Conservation (phyloP, 2,113 vertebrate species). For the Semicossyphus pulcher region DNA sequence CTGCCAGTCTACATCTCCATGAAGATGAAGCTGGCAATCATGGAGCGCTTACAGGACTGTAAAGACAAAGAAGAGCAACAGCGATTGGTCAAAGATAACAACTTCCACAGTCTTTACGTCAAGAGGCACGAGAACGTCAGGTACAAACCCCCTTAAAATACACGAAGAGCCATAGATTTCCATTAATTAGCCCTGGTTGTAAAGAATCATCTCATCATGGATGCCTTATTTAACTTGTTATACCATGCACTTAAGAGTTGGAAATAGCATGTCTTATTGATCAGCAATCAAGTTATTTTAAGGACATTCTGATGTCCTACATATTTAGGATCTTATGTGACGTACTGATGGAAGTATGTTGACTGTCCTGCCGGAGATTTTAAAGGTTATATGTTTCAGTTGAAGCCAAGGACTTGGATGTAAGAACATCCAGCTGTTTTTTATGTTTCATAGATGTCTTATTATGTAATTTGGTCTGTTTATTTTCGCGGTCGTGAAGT, state of each 20-base stretch:
- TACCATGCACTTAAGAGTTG: neutral
- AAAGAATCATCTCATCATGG: neutral
- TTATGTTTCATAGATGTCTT: neutral
- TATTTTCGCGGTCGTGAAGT: no score
- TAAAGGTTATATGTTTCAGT: neutral
- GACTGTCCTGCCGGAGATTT: neutral
- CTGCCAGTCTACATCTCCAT: conserved; percentile 97
- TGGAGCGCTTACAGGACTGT: conserved; percentile 93
- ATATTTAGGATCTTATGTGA: neutral
- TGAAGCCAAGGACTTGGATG: neutral
- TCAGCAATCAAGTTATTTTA: neutral
- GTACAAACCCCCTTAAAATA: conserved; percentile 69
- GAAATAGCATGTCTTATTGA: neutral
- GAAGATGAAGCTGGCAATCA: conserved; percentile 99
- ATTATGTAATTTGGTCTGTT: neutral
- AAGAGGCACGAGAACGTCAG: conserved; percentile 97
- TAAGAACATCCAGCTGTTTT: neutral
- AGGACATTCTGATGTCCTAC: neutral
- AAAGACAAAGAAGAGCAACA: conserved; percentile 88
- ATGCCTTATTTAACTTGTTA: neutral
- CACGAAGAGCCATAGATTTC: neutral
- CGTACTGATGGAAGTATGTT: neutral
- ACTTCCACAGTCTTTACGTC: conserved; percentile 97
- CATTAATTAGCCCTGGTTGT: neutral
- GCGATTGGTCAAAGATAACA: conserved; percentile 92